Conservation (phyloP, 64 coral and sea anemone species). For the Porites australiensis region DNA sequence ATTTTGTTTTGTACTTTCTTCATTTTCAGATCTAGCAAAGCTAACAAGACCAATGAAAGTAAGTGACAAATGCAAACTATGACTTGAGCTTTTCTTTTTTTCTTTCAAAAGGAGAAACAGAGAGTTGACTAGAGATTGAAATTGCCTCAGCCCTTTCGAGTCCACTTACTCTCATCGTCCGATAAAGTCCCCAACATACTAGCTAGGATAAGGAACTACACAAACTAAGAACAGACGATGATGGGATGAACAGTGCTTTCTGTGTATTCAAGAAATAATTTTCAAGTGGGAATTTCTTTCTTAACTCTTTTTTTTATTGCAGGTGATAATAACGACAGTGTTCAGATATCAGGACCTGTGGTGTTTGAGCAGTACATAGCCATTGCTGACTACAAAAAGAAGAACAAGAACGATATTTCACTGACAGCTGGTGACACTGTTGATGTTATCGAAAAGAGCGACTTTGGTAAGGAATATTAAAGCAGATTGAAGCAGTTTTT, state of each 20-base stretch:
- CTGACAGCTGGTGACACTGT: constrained; percentile 60
- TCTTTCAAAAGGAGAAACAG: no score
- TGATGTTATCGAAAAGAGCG: constrained; percentile 71
- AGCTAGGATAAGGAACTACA: no score
- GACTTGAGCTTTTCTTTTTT: no score
- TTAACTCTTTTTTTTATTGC: neutral
- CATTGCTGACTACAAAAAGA: constrained; percentile 69
- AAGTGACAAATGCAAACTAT: neutral
- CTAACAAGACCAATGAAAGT: neutral
- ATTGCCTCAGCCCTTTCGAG: no score
- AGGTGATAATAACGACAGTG: neutral
- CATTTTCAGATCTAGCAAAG: neutral
- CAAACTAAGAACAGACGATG: no score
- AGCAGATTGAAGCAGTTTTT: no score
- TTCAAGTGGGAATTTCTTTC: no score
- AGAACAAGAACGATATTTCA: constrained; percentile 62
- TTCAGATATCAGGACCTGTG: constrained; percentile 59
- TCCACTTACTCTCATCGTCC: no score
- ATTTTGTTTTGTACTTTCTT: neutral
- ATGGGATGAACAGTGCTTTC: no score
- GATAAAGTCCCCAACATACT: no score
- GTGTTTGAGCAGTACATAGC: constrained; percentile 67
- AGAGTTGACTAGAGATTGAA: no score
- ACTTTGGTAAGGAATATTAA: constrained; percentile 36
- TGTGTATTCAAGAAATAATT: no score